Base-by-base conservation (phyloP, 92 coral and sea anemone genomes). In the Epizoanthus stellaris region DNA sequence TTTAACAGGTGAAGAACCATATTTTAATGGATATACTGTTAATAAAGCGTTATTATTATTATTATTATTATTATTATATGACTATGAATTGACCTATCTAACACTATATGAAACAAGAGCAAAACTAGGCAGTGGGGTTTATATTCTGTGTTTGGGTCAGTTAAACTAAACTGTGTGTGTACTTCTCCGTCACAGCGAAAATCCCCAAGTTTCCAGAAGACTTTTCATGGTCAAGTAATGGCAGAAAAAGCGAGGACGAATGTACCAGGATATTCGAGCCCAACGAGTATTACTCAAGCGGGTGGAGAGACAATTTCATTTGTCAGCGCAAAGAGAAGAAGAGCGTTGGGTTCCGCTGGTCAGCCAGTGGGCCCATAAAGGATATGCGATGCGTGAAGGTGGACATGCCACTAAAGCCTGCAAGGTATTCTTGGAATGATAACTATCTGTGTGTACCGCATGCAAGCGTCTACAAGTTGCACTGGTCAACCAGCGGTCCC, bases 241-340 rank as follows among this genome's bases (percentile, higher is more conserved):
- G 83, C 5, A 43, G 83, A 63, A 63, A 34, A 8, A 30, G 25
- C 5, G 83, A 79, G 5, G 74, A 85, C 52, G 64, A 73, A 10
- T 96, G 98, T 62, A 47, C 89, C 21, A 42, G 89, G 23, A 90
- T 94, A 53, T 82, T 30, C 52, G 98, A 96, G 70, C 94, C 95
- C 3, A 75, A 49, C 15, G 93, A 95, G 21, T 72, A 76, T 20
- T 53, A 47, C 36, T 62, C 42, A 4, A 62, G 21, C 5, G 67
- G 89, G 23, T 91, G 93, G 95, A 77, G 62, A 25, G 81, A 86
- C 19, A 85, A 76, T 52, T 91, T 86, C 73, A 87, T 96, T 62
- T 96, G 98, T 38, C 88, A 96, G 70, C 85, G 87, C 36, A 86
- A 74, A 77, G 94, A 90, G 53, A 94, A 82, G 89, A 87, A 83